These are phyloP conservation scores for Epicampocera succincta DNA, from an alignment of 2,888 invertebrate genomes.

Conservation along the genomic window DNA sequence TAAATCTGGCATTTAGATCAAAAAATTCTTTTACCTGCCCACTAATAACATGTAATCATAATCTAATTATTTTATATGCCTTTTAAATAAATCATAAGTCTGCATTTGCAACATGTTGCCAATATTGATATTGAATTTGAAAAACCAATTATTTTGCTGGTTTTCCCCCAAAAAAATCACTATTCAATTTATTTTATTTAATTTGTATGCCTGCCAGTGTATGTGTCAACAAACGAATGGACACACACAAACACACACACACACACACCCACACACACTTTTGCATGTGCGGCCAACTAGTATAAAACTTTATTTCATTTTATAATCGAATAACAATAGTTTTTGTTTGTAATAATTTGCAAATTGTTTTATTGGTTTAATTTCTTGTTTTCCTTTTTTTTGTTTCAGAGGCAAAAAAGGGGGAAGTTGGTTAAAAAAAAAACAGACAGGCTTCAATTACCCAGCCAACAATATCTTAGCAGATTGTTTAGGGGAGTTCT, in stretches of 20 bases:
- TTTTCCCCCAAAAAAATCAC: background rate
- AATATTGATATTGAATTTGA: slow-evolving; percentile 9
- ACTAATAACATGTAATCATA: no score
- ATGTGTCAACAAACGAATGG: no score
- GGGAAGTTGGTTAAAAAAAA: no score
- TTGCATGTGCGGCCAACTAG: no score
- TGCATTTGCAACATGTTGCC: background rate
- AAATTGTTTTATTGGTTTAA: slow-evolving; percentile 51
- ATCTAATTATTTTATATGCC: no score
- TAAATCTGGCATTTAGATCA: no score
- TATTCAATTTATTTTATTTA: background rate
- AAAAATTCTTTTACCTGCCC: no score
- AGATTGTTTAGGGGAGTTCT: no score
- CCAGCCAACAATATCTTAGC: no score
- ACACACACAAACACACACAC: background rate
- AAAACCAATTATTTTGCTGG: slow-evolving; percentile 36
- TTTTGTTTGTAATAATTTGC: slow-evolving; percentile 46
- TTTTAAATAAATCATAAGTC: background rate
- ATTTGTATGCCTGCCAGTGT: no score
- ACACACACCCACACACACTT: background rate
- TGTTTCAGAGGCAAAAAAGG: no score
- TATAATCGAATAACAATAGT: slow-evolving; percentile 46
- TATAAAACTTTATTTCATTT: slow-evolving; percentile 30
- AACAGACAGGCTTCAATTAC: background rate
- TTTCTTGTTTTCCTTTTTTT: background rate